Base-by-base conservation (phyloP, 1,140 invertebrate species). In the Sarcophaga peregrina region DNA sequence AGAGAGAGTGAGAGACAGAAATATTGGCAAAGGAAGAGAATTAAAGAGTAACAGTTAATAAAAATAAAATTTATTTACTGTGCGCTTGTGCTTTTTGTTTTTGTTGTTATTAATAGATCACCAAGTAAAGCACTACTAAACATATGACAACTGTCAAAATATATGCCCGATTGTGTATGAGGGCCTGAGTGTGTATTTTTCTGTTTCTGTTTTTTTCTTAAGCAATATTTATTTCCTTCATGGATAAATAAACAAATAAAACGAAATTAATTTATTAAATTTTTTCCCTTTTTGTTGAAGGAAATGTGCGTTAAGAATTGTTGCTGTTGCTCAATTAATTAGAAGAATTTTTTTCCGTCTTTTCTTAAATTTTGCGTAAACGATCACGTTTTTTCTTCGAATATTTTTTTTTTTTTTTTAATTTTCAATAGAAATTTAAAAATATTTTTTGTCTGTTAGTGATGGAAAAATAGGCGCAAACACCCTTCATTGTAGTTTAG, bases 51-150 rank as follows among this genome's bases (percentile, higher is more conserved):
- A 37, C 25, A 37, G 25, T 37, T 37, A 37, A 37, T 37, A 37
- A 4, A 37, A 37, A 37, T 37, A 37, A 37, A 37, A 37, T 37
- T 37, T 37, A 37, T 37, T 37, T 37, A 37, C 25, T 37, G 1
- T 15, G 6, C 6, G 0, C 8, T 47, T 48, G 4, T 76, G 13
- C n/a, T 20, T 52, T 50, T 78, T 78, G 47, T 78, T n/a, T n/a
- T n/a, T 78, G 48, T 78, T 78, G n/a, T 78, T 78, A 78, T 78
- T 78, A 78, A 78, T 78, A 78, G 46, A 50, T 78, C 75, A 78
- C 17, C 20, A 78, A 78, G 17, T 78, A 78, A 78, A 52, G 47
- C 48, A 52, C 75, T 37, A 37, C 25, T 78, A 78, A 78, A 78
- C 75, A 78, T 78, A 78, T 78, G 75, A 78, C 75, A 78, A 50